These are phyloP conservation scores for Oreochromis aureus DNA, from an alignment of 2,113 vertebrate genomes.

Conservation along the genomic window DNA sequence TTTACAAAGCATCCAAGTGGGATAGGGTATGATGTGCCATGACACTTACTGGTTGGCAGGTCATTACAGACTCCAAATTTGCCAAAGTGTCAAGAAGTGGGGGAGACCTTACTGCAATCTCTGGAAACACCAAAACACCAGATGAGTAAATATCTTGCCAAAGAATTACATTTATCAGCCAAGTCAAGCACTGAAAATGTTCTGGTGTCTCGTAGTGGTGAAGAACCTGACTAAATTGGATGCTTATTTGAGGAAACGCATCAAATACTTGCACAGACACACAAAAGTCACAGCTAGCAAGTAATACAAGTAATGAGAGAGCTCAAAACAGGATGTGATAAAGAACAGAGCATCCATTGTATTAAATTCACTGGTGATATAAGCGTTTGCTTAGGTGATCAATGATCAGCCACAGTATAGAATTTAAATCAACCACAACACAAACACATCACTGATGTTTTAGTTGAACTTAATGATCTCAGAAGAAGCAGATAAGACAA, in stretches of 20 bases:
- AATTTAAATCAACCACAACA: background rate
- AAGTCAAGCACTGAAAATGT: background rate
- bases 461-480: background rate
- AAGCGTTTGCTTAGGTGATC: slow-evolving; percentile 32
- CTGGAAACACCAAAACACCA: background rate
- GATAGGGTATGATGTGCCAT: background rate
- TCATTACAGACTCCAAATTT: background rate
- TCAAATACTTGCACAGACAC: background rate
- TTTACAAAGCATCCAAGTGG: background rate
- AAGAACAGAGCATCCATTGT: slow-evolving; percentile 8
- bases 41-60: background rate
- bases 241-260: background rate
- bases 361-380: slow-evolving; percentile 4
- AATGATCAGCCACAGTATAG: background rate
- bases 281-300: background rate
- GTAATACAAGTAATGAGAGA: background rate
- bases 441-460: background rate
- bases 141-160: background rate
- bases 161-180: background rate
- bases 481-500: background rate
- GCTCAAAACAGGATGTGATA: background rate
- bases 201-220: background rate
- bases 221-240: background rate
- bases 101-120: background rate
- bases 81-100: background rate